Evolutionary conservation across 2,888 invertebrate genomes (phyloP).

Genomic region (Aspidapion aeneum): DNA sequence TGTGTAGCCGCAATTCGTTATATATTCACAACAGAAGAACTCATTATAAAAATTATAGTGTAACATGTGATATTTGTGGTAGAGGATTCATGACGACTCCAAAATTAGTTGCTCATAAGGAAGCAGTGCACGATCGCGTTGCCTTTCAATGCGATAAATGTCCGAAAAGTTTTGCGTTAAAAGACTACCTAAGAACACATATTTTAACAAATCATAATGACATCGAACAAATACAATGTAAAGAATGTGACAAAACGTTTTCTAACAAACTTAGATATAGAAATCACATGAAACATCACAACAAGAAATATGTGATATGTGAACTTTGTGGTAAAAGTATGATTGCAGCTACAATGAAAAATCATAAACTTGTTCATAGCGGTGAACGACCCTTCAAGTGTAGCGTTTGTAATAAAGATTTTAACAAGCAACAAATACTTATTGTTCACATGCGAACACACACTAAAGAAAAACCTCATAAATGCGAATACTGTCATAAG

Average conservation of each 20-base stretch:
- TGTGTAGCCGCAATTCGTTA: neutral
- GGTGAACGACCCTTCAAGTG: constrained; percentile 39
- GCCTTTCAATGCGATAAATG: constrained; percentile 51
- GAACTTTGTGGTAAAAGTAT: constrained; percentile 55
- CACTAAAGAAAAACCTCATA: constrained; percentile 47
- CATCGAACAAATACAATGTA: constrained; percentile 2
- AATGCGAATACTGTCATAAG: constrained; percentile 47
- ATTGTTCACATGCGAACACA: constrained; percentile 24
- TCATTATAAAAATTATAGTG: constrained; percentile 51
- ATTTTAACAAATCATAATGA: constrained; percentile 44
- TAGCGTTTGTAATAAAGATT: constrained; percentile 44
- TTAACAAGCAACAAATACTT: constrained; percentile 27
- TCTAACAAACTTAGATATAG: constrained; percentile 3
- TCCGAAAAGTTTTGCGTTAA: constrained; percentile 50
- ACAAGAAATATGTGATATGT: constrained; percentile 41
- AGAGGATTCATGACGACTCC: constrained; percentile 1
- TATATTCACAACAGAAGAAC: constrained; percentile 34
- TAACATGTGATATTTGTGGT: constrained; percentile 42
- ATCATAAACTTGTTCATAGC: constrained; percentile 12
- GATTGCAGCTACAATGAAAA: constrained; percentile 28
- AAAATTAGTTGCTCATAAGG: neutral
- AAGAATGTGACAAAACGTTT: constrained; percentile 7
- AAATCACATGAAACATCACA: constrained; percentile 5
- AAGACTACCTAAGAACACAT: constrained; percentile 46
- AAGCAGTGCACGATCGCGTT: neutral